Evolutionary conservation across 1,140 invertebrate species (phyloP).

Genomic region (Drosophila sucinea): DNA sequence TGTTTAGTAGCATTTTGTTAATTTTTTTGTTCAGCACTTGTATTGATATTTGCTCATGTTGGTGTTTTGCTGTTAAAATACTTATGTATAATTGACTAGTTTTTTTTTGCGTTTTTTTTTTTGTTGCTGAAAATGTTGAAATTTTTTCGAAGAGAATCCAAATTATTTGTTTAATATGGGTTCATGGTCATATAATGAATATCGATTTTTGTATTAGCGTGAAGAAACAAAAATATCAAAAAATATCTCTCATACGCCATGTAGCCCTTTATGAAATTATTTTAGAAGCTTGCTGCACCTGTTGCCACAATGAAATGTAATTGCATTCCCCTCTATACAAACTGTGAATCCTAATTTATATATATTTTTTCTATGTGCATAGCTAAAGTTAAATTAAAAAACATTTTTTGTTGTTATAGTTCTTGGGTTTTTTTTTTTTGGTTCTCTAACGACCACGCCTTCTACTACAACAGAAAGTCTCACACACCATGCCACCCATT

Average conservation of each 20-base stretch:
- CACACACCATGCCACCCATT: conserved; percentile 20
- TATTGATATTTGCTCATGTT: conserved; percentile 55
- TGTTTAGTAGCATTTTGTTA: conserved; percentile 20
- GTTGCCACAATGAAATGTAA: conserved; percentile 49
- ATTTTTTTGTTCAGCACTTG: conserved; percentile 44
- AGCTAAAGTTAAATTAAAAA: conserved; percentile 74
- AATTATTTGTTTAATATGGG: too few relatives aligned
- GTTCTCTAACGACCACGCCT: conserved; percentile 47
- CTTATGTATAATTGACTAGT: conserved; percentile 32
- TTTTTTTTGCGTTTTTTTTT: conserved; percentile 55
- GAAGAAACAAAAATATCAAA: background rate
- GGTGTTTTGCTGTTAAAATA: conserved; percentile 1
- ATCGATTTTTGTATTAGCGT: conserved; percentile 58
- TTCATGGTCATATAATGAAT: conserved; percentile 50
- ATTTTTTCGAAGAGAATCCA: too few relatives aligned
- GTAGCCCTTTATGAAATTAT: conserved; percentile 9
- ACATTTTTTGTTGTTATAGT: conserved; percentile 53
- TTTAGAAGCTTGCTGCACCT: conserved; percentile 42
- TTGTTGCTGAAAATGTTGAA: conserved; percentile 70
- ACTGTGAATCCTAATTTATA: conserved; percentile 23
- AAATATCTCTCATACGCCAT: background rate
- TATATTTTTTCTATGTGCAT: conserved; percentile 24
- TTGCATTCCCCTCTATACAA: conserved; percentile 45
- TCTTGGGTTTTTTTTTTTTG: conserved; percentile 13
- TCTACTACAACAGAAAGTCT: conserved; percentile 26